phyloP scores from a whole-genome alignment of 2,797 vertebrate genomes.

The Premnoplex brunnescens region DNA sequence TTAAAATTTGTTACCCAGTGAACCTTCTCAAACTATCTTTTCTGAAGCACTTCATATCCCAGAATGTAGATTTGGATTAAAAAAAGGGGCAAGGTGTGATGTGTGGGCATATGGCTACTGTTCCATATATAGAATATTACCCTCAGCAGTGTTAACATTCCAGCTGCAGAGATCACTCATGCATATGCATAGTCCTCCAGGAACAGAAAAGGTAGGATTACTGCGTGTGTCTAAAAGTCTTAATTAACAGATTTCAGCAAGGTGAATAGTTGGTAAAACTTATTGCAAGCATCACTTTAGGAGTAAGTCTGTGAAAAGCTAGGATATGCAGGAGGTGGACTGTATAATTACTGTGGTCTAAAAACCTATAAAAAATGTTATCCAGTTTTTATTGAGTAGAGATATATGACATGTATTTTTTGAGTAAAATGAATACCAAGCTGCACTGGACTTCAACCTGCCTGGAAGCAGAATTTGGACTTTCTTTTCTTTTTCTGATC shows the following conservation, averaged over 20 bases:
- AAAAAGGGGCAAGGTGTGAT: not conserved
- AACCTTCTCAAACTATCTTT: not conserved
- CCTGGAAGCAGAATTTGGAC: not conserved
- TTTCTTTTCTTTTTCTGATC: not conserved
- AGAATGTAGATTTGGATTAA: not conserved
- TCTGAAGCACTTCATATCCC: not conserved
- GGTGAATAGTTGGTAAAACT: not conserved
- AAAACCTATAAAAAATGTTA: conserved; percentile 6
- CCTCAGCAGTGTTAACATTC: conserved; percentile 33
- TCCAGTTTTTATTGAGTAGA: not conserved
- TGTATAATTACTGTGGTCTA: conserved; percentile 3
- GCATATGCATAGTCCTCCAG: conserved; percentile 35
- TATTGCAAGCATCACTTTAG: not conserved
- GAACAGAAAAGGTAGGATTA: conserved; percentile 20
- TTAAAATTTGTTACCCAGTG: not conserved
- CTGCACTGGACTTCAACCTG: not conserved
- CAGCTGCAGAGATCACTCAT: conserved; percentile 46
- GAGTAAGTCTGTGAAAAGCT: not conserved
- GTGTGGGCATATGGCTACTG: conserved; percentile 11
- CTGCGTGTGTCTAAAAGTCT: conserved; percentile 29
- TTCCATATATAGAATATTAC: conserved; percentile 35
- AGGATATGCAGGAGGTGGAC: not conserved
- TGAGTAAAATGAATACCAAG: not conserved
- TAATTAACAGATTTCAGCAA: conserved; percentile 45
- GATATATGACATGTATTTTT: not conserved